phyloP scores from a whole-genome alignment of 2,888 invertebrate genomes.

The Hartigia nigra region DNA sequence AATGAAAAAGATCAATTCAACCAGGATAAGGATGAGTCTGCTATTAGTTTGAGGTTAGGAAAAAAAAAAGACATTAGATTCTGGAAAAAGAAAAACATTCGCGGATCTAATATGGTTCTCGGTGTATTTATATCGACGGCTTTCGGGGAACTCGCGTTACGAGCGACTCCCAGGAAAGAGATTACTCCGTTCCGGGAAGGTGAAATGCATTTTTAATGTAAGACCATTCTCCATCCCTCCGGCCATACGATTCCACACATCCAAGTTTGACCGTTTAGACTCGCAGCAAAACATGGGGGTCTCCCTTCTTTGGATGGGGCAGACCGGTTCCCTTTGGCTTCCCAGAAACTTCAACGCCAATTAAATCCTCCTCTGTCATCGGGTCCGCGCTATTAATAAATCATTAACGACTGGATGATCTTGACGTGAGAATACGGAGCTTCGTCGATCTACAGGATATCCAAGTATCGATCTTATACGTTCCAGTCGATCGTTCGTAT shows the following conservation, averaged over 20 bases:
- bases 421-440: not conserved
- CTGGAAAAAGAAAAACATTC: not conserved
- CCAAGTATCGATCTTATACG: not conserved
- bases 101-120: not conserved
- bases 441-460: not conserved
- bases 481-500: not conserved
- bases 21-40: not conserved
- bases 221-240: not conserved
- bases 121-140: not conserved
- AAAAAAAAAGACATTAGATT: not conserved
- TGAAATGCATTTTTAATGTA: conserved; percentile 20
- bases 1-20: not conserved
- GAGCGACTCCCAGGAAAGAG: conserved; percentile 15
- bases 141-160: conserved; percentile 1
- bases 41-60: not conserved
- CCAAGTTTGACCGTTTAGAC: not conserved
- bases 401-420: not conserved
- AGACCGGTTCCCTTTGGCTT: not conserved
- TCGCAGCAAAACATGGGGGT: not conserved
- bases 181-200: conserved; percentile 11
- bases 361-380: not conserved
- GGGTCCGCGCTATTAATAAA: not conserved
- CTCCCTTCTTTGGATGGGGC: not conserved
- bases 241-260: not conserved
- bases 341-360: not conserved